Percentiles rank a stretch among this genome's conserved stretches.
phyloP scores from a whole-genome alignment of 2,113 vertebrate species.

The Sardina pilchardus region DNA sequence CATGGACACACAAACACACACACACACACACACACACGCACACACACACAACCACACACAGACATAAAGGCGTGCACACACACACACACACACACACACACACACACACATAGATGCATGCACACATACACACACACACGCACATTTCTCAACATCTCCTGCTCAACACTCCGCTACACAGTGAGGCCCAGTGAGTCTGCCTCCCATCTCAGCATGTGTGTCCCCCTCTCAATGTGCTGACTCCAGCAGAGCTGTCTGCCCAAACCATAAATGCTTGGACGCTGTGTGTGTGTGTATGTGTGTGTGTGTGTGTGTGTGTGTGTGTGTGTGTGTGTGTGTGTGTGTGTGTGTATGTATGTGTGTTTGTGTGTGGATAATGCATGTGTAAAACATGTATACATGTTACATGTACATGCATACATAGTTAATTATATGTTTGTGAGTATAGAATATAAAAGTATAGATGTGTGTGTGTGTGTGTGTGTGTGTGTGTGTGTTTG shows the following conservation, averaged over 20 bases:
- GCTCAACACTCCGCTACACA: neutral
- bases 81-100: neutral
- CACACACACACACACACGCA: neutral
- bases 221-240: neutral
- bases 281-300: too few relatives aligned
- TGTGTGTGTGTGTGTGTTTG: neutral
- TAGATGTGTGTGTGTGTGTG: neutral
- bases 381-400: too few relatives aligned
- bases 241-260: neutral
- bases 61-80: neutral
- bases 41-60: neutral
- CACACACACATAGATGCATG: neutral
- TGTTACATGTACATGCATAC: neutral
- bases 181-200: too few relatives aligned
- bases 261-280: too few relatives aligned
- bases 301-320: too few relatives aligned
- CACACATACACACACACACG: neutral
- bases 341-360: neutral
- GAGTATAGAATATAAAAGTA: neutral
- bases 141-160: neutral
- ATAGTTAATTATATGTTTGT: neutral
- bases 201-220: neutral
- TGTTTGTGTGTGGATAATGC: neutral
- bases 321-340: neutral
- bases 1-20: neutral